Evolutionary conservation across 2,797 vertebrate genomes (phyloP), one percentile per base, ranked within the genome.

Genomic region (Helostoma temminkii): DNA sequence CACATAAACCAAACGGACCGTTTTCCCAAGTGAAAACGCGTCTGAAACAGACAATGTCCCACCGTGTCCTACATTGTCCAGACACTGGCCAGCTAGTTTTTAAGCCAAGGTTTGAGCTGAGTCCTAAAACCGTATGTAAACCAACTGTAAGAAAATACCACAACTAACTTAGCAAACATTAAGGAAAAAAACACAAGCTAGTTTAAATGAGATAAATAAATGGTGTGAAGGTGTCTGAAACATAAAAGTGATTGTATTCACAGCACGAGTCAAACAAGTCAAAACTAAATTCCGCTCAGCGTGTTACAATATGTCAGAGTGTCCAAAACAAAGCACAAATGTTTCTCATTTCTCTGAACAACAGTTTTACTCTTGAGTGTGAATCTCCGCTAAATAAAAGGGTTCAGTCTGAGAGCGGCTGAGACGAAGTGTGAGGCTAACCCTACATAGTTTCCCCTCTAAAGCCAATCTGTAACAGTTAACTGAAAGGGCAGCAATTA

Each of bases 401-500:
- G 73, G 74, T 41, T 14, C 71, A 83, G 77, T 82, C 81, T 71
- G 78, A 67, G 69, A 59, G 71, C 37, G 22, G 32, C 61, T 41
- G 62, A 67, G 48, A 56, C 52, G 56, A 70, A 74, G 46, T 66
- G 68, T 63, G 58, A 9, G 61, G 30, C 66, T 56, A 68, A 74
- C 78, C 81, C 16, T 50, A 80, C n/a, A n/a, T n/a, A 69, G 72
- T 74, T 76, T 47, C 64, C 57, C 59, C 79, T 86, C 81, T 74
- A 59, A 59, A 76, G 66, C 86, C 79, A 74, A 82, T 81, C 71
- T 76, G 58, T 79, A 87, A 88, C 80, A 78, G 83, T 86, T 83
- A 88, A 87, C 84, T 58, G 86, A 88, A 82, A 87, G 79, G 87
- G 86, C 89, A 88, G 89, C 88, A 91, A 91, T 92, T 92, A 91